Evolutionary conservation across 2,888 invertebrate genomes (phyloP).

Genomic region (Amphipoea lucens): DNA sequence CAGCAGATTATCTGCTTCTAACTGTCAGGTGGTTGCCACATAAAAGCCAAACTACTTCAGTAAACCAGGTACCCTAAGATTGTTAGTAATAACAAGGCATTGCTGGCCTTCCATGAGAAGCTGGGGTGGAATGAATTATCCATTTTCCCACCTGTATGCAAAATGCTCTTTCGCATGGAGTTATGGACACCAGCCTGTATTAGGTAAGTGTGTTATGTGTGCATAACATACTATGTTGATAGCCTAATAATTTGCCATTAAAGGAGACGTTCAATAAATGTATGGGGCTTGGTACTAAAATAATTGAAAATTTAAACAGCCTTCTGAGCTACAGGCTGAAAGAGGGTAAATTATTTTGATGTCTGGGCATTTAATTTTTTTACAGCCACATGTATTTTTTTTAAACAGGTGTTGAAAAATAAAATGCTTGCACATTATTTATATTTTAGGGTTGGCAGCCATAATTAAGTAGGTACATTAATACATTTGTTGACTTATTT

Average conservation of each 20-base stretch:
- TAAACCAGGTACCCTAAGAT: background rate
- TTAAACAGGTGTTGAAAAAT: too few relatives aligned
- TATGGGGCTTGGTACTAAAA: too few relatives aligned
- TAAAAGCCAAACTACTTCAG: background rate
- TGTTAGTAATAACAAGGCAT: background rate
- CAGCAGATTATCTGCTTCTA: background rate
- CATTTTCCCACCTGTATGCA: background rate
- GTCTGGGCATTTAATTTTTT: too few relatives aligned
- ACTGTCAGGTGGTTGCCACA: background rate
- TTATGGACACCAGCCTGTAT: background rate
- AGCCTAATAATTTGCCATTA: background rate
- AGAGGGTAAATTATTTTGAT: too few relatives aligned
- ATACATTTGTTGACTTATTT: too few relatives aligned
- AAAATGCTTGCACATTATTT: too few relatives aligned
- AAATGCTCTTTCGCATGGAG: background rate
- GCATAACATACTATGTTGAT: background rate
- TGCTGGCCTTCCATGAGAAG: background rate
- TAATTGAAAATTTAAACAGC: too few relatives aligned
- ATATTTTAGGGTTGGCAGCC: too few relatives aligned
- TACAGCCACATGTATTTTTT: too few relatives aligned
- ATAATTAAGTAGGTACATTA: too few relatives aligned
- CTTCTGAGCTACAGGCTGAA: too few relatives aligned
- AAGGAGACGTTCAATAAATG: too few relatives aligned
- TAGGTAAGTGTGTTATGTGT: background rate
- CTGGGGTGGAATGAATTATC: background rate